A percentile compares a stretch with the other conserved stretches of the same genome.
Conservation (phyloP, 2,797 vertebrate species). For the Tamandua tetradactyla region DNA sequence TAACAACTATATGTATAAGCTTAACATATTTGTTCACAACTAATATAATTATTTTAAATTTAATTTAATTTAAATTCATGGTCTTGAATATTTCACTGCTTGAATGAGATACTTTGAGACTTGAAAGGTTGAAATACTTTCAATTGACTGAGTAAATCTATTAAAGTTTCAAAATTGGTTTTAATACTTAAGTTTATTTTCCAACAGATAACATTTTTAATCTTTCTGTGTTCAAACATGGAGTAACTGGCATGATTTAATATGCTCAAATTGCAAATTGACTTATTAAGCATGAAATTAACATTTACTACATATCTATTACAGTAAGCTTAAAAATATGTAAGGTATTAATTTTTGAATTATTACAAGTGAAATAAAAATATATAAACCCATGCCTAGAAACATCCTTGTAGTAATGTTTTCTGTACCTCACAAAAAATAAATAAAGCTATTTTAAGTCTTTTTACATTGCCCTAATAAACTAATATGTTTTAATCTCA, state of each 20-base stretch:
- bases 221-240: constrained; percentile 63
- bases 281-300: constrained; percentile 47
- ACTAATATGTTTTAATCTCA: constrained; percentile 24
- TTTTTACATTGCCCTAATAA: neutral
- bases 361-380: constrained; percentile 43
- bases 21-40: constrained; percentile 54
- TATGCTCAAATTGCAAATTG: neutral
- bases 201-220: constrained; percentile 51
- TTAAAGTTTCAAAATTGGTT: constrained; percentile 59
- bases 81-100: constrained; percentile 55
- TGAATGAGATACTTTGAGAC: constrained; percentile 45
- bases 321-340: constrained; percentile 38
- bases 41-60: constrained; percentile 60
- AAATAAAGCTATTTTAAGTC: neutral
- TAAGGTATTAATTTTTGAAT: constrained; percentile 22
- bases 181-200: constrained; percentile 59
- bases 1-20: constrained; percentile 35
- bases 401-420: constrained; percentile 23
- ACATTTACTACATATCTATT: neutral
- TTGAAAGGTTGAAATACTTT: constrained; percentile 62
- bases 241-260: constrained; percentile 7
- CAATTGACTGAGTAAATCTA: constrained; percentile 43
- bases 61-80: constrained; percentile 62
- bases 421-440: neutral
- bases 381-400: neutral